These are phyloP conservation scores for Lepidurus arcticus DNA, from an alignment of 1,140 invertebrate species.

Conservation along the genomic window DNA sequence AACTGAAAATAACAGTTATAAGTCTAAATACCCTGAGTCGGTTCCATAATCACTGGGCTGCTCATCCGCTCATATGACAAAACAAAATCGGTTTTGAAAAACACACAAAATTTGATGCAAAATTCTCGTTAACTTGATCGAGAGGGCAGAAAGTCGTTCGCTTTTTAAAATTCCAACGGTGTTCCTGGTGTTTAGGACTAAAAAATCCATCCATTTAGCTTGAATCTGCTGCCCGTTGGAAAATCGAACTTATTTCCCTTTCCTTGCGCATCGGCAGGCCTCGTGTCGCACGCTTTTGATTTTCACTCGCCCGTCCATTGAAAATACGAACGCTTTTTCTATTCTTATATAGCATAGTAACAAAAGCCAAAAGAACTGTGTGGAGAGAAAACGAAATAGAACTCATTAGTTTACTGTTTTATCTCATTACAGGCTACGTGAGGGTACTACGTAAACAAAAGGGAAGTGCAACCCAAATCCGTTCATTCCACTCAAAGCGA, in stretches of 20 bases:
- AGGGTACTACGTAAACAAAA: not conserved
- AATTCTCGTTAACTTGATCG: not conserved
- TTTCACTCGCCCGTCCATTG: not conserved
- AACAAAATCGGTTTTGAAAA: not conserved
- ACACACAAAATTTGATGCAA: not conserved
- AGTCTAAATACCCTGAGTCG: constrained; percentile 2
- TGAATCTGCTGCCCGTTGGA: not conserved
- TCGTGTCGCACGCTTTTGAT: not conserved
- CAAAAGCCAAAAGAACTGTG: not conserved
- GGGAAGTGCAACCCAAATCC: not conserved
- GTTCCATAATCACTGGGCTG: constrained; percentile 21
- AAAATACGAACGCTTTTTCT: not conserved
- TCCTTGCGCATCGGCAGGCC: no score
- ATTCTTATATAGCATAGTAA: not conserved
- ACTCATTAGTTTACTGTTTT: not conserved
- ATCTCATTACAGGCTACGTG: constrained; percentile 6
- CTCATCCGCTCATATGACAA: constrained; percentile 19
- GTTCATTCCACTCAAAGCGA: not conserved
- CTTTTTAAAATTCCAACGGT: no score
- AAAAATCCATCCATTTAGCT: not conserved
- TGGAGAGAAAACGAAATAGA: not conserved
- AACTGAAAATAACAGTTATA: constrained; percentile 10
- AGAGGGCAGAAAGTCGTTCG: not conserved
- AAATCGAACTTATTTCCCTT: not conserved
- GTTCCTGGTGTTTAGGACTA: not conserved